These are phyloP conservation scores for Eulimnadia texana DNA, from an alignment of 1,140 invertebrate genomes.

Conservation along the genomic window DNA sequence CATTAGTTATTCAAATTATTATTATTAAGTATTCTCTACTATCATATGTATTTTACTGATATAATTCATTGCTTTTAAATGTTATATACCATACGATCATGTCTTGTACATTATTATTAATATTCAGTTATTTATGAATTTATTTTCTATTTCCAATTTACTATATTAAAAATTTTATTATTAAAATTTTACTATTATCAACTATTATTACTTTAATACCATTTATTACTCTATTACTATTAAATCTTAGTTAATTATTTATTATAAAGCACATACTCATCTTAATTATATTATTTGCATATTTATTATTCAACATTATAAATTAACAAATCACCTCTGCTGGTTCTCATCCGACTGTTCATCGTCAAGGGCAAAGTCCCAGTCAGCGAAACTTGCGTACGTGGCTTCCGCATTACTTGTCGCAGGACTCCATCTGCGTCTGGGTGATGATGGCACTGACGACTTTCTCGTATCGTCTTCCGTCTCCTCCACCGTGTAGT, in stretches of 20 bases:
- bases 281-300: too few species aligned
- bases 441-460: not conserved
- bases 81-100: too few species aligned
- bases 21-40: too few species aligned
- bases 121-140: too few species aligned
- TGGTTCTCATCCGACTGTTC: not conserved
- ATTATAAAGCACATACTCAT: too few species aligned
- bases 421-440: not conserved
- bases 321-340: not conserved
- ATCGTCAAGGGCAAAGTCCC: slow-evolving; percentile 2
- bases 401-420: not conserved
- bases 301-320: not conserved
- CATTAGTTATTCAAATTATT: too few species aligned
- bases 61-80: too few species aligned
- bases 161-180: too few species aligned
- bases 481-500: not conserved
- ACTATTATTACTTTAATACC: not conserved
- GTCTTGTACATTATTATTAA: too few species aligned
- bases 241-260: not conserved
- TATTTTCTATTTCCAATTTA: too few species aligned
- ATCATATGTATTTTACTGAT: too few species aligned
- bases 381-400: slow-evolving; percentile 7
- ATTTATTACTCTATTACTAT: not conserved
- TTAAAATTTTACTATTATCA: too few species aligned
- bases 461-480: not conserved